These are phyloP conservation scores for Chorisops tibialis DNA, from an alignment of 2,888 invertebrate genomes.

Conservation along the genomic window DNA sequence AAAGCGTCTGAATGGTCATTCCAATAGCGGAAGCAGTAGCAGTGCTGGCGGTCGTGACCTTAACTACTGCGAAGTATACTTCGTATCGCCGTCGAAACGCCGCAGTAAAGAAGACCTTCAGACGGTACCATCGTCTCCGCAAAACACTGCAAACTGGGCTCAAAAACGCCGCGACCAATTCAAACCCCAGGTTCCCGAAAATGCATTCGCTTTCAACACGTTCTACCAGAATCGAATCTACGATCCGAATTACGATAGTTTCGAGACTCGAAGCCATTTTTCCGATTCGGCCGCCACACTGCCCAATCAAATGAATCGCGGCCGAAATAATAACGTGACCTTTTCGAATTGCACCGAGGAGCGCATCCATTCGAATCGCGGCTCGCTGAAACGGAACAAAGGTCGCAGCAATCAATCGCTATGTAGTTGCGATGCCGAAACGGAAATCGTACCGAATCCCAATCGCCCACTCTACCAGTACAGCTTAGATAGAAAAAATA, in stretches of 20 bases:
- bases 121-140: constrained; percentile 27
- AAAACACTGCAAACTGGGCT: not conserved
- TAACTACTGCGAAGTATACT: constrained; percentile 45
- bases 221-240: constrained; percentile 20
- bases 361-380: constrained; percentile 37
- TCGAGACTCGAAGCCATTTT: constrained; percentile 42
- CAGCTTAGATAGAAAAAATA: constrained; percentile 53
- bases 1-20: constrained; percentile 44
- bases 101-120: constrained; percentile 37
- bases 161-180: constrained; percentile 4
- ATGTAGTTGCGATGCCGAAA: constrained; percentile 51
- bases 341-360: constrained; percentile 42
- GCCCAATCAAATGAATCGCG: constrained; percentile 37
- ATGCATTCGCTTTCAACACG: not conserved
- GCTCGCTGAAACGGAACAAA: constrained; percentile 47
- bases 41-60: constrained; percentile 20
- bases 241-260: constrained; percentile 40
- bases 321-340: constrained; percentile 43
- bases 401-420: constrained; percentile 51
- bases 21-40: constrained; percentile 36
- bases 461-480: constrained; percentile 51
- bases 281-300: constrained; percentile 38
- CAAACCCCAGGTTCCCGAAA: constrained; percentile 6
- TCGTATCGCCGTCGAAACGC: constrained; percentile 49
- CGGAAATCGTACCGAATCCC: constrained; percentile 49